These are phyloP conservation scores for Hydrolagus colliei DNA, from an alignment of 2,797 vertebrate species.

Conservation along the genomic window DNA sequence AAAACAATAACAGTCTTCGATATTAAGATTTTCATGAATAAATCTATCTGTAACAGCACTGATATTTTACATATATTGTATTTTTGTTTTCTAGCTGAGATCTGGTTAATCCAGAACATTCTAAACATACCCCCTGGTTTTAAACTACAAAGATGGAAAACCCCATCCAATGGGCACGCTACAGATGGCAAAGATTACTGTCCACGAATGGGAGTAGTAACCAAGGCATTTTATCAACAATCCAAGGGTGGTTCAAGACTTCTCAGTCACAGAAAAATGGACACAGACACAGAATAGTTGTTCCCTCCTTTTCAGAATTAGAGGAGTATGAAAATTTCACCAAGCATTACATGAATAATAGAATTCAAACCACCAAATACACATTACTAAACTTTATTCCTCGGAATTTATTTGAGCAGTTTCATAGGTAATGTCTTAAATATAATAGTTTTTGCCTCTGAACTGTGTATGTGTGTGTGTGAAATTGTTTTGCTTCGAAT, in stretches of 20 bases:
- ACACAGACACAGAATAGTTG: conserved; percentile 64
- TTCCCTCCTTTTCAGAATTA: conserved; percentile 60
- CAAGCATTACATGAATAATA: conserved; percentile 70
- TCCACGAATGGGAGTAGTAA: conserved; percentile 39
- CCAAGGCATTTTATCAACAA: conserved; percentile 39
- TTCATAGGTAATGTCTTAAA: conserved; percentile 71
- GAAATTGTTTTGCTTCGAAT: neutral
- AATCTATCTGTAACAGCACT: neutral
- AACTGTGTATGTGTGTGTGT: neutral
- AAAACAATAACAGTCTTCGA: neutral
- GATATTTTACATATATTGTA: neutral
- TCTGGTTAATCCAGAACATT: neutral
- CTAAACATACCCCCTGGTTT: conserved; percentile 11
- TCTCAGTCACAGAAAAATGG: conserved; percentile 37
- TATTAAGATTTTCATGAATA: neutral
- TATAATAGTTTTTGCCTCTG: neutral
- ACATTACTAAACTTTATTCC: conserved; percentile 81
- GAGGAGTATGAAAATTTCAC: conserved; percentile 64
- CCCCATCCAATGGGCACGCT: conserved; percentile 60
- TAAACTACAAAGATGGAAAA: conserved; percentile 57
- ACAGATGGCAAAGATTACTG: conserved; percentile 57
- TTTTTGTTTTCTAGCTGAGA: neutral
- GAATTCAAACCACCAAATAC: conserved; percentile 86
- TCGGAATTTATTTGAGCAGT: conserved; percentile 89
- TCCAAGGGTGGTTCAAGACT: conserved; percentile 38